Conservation (phyloP, 2,113 vertebrate genomes). For the Mesoclemmys tuberculata region DNA sequence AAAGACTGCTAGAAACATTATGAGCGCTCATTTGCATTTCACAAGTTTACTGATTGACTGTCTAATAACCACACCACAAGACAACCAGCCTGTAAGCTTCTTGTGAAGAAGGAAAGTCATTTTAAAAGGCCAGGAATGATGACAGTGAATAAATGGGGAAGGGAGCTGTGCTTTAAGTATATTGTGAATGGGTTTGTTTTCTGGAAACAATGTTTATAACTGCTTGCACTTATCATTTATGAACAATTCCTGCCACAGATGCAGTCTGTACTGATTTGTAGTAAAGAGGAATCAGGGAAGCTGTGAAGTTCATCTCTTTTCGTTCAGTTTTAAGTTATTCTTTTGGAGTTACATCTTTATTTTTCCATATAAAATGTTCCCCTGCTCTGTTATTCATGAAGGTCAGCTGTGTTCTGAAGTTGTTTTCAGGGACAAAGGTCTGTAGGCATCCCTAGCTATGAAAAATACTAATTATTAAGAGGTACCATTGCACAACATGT, state of each 20-base stretch:
- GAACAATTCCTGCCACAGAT: background rate
- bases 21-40: slow-evolving; percentile 36
- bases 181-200: background rate
- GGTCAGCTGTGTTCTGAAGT: background rate
- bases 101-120: background rate
- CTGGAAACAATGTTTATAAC: background rate
- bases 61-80: background rate
- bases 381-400: background rate
- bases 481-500: background rate
- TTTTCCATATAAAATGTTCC: background rate
- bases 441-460: background rate
- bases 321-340: background rate
- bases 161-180: background rate
- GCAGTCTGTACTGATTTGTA: background rate
- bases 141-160: background rate
- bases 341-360: background rate
- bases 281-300: background rate
- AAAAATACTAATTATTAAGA: background rate
- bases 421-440: background rate
- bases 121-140: background rate
- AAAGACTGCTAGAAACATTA: background rate
- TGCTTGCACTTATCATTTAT: background rate
- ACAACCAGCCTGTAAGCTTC: background rate
- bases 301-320: background rate
- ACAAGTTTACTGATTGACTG: slow-evolving; percentile 10